A percentile compares a stretch with the other conserved stretches of the same genome.
phyloP scores from a whole-genome alignment of 2,888 invertebrate species.

The Xylota segnis region DNA sequence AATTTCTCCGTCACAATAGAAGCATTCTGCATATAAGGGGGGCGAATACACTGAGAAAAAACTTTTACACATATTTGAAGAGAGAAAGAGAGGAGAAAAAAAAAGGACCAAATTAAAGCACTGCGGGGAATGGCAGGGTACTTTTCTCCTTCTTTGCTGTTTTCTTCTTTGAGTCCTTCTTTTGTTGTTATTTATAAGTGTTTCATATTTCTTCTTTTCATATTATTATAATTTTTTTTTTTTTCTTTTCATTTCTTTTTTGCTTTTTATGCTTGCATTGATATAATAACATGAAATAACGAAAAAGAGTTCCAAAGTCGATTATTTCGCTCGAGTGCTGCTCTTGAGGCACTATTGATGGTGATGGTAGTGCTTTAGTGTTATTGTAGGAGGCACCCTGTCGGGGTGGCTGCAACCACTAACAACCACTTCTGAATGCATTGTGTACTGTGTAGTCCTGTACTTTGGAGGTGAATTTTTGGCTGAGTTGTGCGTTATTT shows the following conservation, averaged over 20 bases:
- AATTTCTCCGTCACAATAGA: slow-evolving; percentile 58
- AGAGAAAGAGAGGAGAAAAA: not conserved
- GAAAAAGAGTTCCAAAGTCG: slow-evolving; percentile 68
- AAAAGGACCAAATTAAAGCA: not conserved
- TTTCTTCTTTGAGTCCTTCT: slow-evolving; percentile 21
- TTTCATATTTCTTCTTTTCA: slow-evolving; percentile 30
- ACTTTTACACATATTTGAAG: slow-evolving; percentile 30
- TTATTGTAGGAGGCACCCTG: slow-evolving; percentile 36
- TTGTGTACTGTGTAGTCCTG: slow-evolving; percentile 23
- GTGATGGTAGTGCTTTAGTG: slow-evolving; percentile 30
- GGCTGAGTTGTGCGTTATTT: slow-evolving; percentile 21
- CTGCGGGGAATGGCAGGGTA: slow-evolving; percentile 21
- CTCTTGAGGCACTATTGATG: slow-evolving; percentile 41
- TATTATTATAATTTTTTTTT: slow-evolving; percentile 8
- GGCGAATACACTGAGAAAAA: slow-evolving; percentile 39
- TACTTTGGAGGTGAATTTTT: slow-evolving; percentile 32
- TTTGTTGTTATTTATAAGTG: slow-evolving; percentile 56
- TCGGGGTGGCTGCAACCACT: slow-evolving; percentile 29
- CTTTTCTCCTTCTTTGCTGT: not conserved
- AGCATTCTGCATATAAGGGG: slow-evolving; percentile 46
- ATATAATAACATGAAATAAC: slow-evolving; percentile 48
- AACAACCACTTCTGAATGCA: slow-evolving; percentile 48
- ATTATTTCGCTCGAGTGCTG: slow-evolving; percentile 73
- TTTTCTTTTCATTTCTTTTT: slow-evolving; percentile 13
- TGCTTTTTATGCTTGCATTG: not conserved